Conservation (phyloP, 92 coral and sea anemone species). For the Epizoanthus illoricatus region DNA sequence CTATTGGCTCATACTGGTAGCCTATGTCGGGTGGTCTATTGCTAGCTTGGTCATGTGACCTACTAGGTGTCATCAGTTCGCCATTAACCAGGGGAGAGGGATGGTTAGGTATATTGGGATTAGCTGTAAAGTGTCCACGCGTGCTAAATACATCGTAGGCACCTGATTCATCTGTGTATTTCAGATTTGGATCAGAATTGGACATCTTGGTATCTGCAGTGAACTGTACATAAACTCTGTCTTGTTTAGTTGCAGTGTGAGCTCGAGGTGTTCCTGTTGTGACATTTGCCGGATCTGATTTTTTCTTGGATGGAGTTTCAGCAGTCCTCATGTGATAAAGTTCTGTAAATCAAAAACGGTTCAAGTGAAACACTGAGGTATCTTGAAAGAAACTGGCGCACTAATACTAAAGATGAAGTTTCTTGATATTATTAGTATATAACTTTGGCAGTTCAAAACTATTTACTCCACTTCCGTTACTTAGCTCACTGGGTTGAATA, state of each 20-base stretch:
- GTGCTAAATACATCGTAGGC: conserved; percentile 72
- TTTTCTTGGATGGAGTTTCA: conserved; percentile 56
- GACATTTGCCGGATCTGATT: conserved; percentile 39
- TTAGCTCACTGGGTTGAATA: no score
- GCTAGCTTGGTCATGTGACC: conserved; percentile 35
- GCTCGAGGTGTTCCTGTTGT: conserved; percentile 25
- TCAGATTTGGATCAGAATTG: conserved; percentile 61
- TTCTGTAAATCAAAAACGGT: conserved; percentile 37
- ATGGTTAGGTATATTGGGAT: conserved; percentile 43
- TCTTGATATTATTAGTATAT: no score
- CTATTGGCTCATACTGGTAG: conserved; percentile 9
- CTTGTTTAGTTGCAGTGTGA: conserved; percentile 57
- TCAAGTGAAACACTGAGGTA: not conserved
- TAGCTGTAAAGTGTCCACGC: conserved; percentile 79
- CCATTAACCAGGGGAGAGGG: not conserved
- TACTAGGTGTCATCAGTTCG: conserved; percentile 22
- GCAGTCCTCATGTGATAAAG: conserved; percentile 61
- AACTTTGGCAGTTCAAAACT: not conserved
- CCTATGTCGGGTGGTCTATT: conserved; percentile 12
- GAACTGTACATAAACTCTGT: conserved; percentile 82
- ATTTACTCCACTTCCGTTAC: no score
- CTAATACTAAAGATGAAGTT: no score
- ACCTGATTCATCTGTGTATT: conserved; percentile 70
- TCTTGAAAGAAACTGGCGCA: no score
- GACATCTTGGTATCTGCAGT: conserved; percentile 49